Percentiles rank a stretch among this genome's conserved stretches.
phyloP scores from a whole-genome alignment of 2,888 invertebrate genomes.

The Seira sanloemensis region DNA sequence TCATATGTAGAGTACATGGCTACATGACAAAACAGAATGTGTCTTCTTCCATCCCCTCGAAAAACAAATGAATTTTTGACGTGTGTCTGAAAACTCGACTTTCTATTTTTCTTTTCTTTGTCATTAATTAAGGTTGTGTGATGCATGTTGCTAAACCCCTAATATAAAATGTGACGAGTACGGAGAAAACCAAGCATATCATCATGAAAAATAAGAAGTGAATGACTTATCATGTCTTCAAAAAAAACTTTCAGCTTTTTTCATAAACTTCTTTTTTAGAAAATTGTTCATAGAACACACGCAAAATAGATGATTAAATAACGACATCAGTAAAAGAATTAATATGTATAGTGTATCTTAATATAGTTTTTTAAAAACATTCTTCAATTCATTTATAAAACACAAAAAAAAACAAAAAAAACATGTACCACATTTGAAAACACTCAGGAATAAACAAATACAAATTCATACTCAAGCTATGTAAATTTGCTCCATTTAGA shows the following conservation, averaged over 20 bases:
- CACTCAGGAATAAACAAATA: conserved; percentile 40
- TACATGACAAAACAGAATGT: neutral
- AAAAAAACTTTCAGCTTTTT: conserved; percentile 48
- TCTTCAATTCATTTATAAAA: conserved; percentile 40
- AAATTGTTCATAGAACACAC: conserved; percentile 63
- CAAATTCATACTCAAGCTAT: conserved; percentile 41
- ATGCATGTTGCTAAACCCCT: neutral
- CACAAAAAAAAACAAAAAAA: conserved; percentile 11
- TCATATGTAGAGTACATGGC: neutral
- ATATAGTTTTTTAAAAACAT: conserved; percentile 40
- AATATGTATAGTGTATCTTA: conserved; percentile 40
- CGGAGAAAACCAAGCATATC: neutral
- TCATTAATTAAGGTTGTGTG: neutral
- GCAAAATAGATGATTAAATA: conserved; percentile 53
- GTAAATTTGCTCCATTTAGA: no score
- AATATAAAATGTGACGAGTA: neutral
- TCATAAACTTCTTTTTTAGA: conserved; percentile 29
- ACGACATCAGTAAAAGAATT: conserved; percentile 46
- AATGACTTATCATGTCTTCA: conserved; percentile 47
- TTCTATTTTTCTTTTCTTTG: neutral
- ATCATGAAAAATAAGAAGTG: neutral
- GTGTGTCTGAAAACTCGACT: neutral
- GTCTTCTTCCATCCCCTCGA: neutral
- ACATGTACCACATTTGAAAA: conserved; percentile 1
- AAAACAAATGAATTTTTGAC: neutral